Conservation (phyloP, 2,888 invertebrate species). For the Liposcelis brunnea region DNA sequence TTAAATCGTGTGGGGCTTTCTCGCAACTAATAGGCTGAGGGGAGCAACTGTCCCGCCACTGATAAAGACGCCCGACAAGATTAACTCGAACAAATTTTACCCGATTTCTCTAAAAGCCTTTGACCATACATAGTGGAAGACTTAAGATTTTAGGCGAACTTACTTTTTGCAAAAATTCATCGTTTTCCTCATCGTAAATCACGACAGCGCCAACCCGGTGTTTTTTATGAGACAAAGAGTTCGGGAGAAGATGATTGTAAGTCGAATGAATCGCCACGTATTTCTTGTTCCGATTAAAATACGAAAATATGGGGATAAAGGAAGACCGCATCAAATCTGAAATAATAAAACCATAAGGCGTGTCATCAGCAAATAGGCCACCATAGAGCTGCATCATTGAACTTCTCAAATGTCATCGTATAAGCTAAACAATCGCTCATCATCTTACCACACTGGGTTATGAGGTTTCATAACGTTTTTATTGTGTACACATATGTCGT, state of each 20-base stretch:
- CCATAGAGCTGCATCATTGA: constrained; percentile 6
- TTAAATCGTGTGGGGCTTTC: no score
- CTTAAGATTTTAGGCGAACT: no score
- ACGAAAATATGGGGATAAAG: constrained; percentile 21
- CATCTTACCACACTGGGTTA: constrained; percentile 4
- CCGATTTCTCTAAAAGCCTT: no score
- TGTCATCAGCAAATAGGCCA: background rate
- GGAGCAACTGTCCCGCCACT: no score
- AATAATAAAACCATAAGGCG: background rate
- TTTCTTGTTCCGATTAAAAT: constrained; percentile 21
- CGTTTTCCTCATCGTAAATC: constrained; percentile 20
- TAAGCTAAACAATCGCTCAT: background rate
- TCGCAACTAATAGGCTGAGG: no score
- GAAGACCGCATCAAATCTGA: constrained; percentile 16
- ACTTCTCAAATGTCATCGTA: constrained; percentile 18
- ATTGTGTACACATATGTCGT: no score
- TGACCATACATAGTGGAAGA: no score
- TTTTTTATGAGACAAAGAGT: constrained; percentile 20
- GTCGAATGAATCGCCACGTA: constrained; percentile 22
- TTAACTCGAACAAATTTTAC: no score
- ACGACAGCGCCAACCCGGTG: constrained; percentile 25
- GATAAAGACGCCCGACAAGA: no score
- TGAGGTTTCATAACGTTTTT: no score
- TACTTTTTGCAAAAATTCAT: background rate
- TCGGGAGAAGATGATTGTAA: constrained; percentile 20